Percentiles rank a stretch among this genome's conserved stretches.
Evolutionary conservation across 2,888 invertebrate species (phyloP).

Genomic region (Dorcus parallelipipedus): DNA sequence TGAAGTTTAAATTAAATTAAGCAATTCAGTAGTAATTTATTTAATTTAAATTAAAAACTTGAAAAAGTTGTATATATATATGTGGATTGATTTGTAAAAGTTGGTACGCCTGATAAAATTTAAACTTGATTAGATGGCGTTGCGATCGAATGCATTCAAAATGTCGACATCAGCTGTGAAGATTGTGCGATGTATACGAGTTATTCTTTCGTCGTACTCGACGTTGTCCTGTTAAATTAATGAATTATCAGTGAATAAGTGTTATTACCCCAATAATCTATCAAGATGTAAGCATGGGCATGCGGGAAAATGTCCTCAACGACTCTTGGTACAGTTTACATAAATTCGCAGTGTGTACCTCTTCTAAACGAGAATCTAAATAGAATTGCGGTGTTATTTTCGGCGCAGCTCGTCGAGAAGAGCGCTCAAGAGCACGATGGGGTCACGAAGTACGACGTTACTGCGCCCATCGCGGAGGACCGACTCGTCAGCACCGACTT

Average conservation of each 20-base stretch:
- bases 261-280: not conserved
- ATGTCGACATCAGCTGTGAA: conserved; percentile 17
- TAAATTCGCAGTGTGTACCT: conserved; percentile 43
- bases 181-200: not conserved
- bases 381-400: conserved; percentile 45
- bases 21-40: too few species aligned
- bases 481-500: conserved; percentile 45
- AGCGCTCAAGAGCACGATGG: conserved; percentile 29
- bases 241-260: not conserved
- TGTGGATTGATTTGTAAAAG: too few species aligned
- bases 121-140: conserved; percentile 1
- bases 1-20: too few species aligned
- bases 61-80: too few species aligned
- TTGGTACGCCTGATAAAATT: too few species aligned
- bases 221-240: not conserved
- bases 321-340: conserved; percentile 43
- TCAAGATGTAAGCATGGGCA: conserved; percentile 37
- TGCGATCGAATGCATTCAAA: conserved; percentile 6
- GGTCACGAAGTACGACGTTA: conserved; percentile 40
- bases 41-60: too few species aligned
- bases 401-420: conserved; percentile 43
- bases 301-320: conserved; percentile 39
- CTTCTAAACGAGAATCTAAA: conserved; percentile 43
- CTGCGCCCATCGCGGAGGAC: conserved; percentile 38
- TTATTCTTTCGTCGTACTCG: not conserved